Evolutionary conservation across 2,797 vertebrate genomes (phyloP).

Genomic region (Pseudocheirus occidentalis): DNA sequence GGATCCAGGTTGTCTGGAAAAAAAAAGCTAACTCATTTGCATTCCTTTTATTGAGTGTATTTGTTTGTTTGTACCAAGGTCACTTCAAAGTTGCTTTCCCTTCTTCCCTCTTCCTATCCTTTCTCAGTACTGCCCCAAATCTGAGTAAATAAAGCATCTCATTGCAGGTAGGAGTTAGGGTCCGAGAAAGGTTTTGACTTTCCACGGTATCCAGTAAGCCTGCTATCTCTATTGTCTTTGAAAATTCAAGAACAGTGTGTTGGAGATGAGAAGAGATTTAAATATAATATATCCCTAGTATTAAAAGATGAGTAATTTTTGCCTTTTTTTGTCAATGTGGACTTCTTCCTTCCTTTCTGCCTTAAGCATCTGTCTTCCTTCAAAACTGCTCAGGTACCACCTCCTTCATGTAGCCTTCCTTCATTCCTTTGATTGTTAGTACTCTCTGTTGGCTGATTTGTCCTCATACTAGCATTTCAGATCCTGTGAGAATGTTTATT

Average conservation of each 20-base stretch:
- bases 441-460: background rate
- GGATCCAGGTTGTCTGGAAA: background rate
- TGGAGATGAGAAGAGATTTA: background rate
- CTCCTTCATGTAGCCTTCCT: background rate
- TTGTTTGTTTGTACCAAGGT: background rate
- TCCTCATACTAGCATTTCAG: background rate
- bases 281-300: background rate
- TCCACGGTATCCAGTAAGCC: background rate
- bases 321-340: background rate
- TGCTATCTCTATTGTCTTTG: background rate
- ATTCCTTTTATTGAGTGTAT: conserved; percentile 40
- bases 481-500: background rate
- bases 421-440: background rate
- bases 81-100: background rate
- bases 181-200: background rate
- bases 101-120: background rate
- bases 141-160: background rate
- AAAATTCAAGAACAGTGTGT: background rate
- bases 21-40: background rate
- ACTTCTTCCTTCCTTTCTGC: background rate
- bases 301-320: background rate
- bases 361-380: background rate
- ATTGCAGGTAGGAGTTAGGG: background rate
- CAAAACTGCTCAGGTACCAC: background rate
- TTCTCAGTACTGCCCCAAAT: background rate